Percentiles rank a stretch among this genome's conserved stretches.
These are phyloP conservation scores for Gari tellinella DNA, from an alignment of 2,888 invertebrate species.

Conservation along the genomic window DNA sequence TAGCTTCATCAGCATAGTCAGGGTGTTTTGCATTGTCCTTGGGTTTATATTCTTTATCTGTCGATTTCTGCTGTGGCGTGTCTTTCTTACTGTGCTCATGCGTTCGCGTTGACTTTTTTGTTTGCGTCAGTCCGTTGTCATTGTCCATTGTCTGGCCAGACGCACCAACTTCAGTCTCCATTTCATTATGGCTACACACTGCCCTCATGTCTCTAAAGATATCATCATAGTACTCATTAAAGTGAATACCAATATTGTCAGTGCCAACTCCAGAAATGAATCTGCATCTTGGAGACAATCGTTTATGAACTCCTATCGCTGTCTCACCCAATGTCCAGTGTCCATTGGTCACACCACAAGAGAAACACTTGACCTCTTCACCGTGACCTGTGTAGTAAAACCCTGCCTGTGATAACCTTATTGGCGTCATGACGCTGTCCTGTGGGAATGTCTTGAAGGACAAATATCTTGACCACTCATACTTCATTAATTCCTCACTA, in stretches of 20 bases:
- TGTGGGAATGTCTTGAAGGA: slow-evolving; percentile 16
- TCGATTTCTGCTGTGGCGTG: not conserved
- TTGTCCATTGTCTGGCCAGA: too few species aligned
- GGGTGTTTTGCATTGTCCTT: slow-evolving; percentile 5
- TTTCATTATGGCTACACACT: not conserved
- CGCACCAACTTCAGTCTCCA: not conserved
- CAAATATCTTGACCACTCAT: slow-evolving; percentile 21
- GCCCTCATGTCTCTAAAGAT: too few species aligned
- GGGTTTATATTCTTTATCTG: not conserved
- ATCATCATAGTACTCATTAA: not conserved
- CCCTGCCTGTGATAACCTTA: slow-evolving; percentile 7
- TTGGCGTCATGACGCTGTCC: not conserved
- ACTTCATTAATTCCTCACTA: slow-evolving; percentile 2
- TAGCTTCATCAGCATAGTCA: slow-evolving; percentile 1
- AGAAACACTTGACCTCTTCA: slow-evolving; percentile 23
- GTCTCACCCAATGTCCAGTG: slow-evolving; percentile 17
- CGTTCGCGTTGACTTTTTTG: too few species aligned
- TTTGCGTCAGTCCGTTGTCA: too few species aligned
- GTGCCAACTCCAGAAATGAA: not conserved
- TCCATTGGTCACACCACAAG: slow-evolving; percentile 9
- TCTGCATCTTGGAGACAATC: slow-evolving; percentile 4
- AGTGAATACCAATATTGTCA: slow-evolving; percentile 5
- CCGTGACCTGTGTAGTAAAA: slow-evolving; percentile 15
- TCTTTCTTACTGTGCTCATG: too few species aligned
- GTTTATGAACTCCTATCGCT: slow-evolving; percentile 6